Evolutionary conservation across 2,888 invertebrate species (phyloP).

Genomic region (Invenusta paracnida): DNA sequence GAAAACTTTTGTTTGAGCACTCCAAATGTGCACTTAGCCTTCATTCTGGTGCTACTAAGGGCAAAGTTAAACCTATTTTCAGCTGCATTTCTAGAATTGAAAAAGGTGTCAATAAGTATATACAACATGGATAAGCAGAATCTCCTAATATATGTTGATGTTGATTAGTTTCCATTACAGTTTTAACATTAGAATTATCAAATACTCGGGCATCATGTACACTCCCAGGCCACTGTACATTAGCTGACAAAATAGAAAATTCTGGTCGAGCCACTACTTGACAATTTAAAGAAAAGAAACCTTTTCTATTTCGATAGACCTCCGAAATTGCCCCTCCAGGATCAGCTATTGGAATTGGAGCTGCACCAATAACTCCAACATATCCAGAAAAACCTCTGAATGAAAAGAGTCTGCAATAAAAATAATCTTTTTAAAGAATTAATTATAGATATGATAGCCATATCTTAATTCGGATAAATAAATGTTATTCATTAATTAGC

Average conservation of each 20-base stretch:
- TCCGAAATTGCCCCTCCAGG: neutral
- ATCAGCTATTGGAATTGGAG: neutral
- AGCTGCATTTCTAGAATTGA: neutral
- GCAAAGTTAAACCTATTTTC: neutral
- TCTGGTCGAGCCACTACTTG: neutral
- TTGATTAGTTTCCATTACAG: neutral
- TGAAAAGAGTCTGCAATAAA: neutral
- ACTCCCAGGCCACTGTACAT: neutral
- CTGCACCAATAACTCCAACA: neutral
- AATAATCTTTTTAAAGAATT: too few species aligned
- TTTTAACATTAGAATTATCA: neutral
- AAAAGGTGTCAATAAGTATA: neutral
- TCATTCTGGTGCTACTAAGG: neutral
- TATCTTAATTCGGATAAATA: too few species aligned
- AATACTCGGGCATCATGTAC: neutral
- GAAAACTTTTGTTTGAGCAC: neutral
- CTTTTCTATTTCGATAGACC: neutral
- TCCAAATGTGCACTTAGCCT: neutral
- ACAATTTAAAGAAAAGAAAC: neutral
- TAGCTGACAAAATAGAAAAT: neutral
- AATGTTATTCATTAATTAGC: too few species aligned
- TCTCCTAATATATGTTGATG: neutral
- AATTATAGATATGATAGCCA: too few species aligned
- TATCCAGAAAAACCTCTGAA: neutral
- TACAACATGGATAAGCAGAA: neutral